Conservation (phyloP, 2,888 invertebrate species). For the Rosalia funebris region DNA sequence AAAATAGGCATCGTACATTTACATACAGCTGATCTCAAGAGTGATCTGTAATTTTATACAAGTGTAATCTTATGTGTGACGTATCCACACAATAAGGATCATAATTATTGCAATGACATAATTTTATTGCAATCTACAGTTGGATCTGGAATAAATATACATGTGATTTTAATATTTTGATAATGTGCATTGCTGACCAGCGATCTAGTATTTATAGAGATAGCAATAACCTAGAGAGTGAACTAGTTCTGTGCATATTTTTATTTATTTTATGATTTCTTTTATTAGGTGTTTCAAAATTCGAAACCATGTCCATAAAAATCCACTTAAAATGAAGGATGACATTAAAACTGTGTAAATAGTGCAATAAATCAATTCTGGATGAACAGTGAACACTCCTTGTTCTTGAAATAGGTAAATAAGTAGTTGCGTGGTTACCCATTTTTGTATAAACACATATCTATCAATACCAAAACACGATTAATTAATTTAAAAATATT, state of each 20-base stretch:
- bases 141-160: too few relatives aligned
- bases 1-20: not conserved
- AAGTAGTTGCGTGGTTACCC: not conserved
- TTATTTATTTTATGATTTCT: not conserved
- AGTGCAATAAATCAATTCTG: not conserved
- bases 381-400: not conserved
- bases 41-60: not conserved
- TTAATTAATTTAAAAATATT: not conserved
- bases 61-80: not conserved
- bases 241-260: not conserved
- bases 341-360: not conserved
- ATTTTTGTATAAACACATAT: not conserved
- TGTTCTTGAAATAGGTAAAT: constrained; percentile 1
- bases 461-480: not conserved
- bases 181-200: too few relatives aligned
- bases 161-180: too few relatives aligned
- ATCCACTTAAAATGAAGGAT: not conserved
- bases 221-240: not conserved
- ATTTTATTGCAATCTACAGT: not conserved
- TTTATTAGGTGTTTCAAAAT: not conserved
- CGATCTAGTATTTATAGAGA: not conserved
- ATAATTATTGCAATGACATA: not conserved
- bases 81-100: not conserved
- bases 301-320: not conserved
- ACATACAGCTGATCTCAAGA: not conserved